Evolutionary conservation across 2,113 vertebrate genomes (phyloP), one percentile per base, ranked within the genome.

Genomic region (Microcebus murinus): DNA sequence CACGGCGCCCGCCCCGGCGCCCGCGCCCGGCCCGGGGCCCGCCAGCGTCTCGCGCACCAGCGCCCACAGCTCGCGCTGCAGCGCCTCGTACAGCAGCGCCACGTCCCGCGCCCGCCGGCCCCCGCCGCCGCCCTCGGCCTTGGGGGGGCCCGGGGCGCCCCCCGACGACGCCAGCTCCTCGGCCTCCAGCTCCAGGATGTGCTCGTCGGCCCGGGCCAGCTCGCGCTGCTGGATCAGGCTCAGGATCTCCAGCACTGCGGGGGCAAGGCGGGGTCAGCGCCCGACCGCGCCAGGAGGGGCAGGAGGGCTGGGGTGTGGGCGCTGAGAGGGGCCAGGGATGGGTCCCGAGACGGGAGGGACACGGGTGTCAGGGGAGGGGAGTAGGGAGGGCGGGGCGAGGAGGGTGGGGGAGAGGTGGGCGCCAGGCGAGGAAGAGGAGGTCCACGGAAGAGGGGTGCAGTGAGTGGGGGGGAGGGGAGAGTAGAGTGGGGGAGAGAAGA

Each of bases 161-260:
- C 63, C 76, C 68, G 97, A 96, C 79, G 96, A 71, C 85, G 82
- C 50, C 88, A 92, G n/a, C 48, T 88, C 98, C 96, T 99, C 99
- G 14, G 99, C 99, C 95, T 99, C 99, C 97, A 99, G 98, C 87
- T 99, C 99, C 92, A 99, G 98, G 98, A 99, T 99, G 98, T 99
- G 99, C 1, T 98, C 97, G 94, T 99, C 99, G 0, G 99, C 99
- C 1, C 98, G 97, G 25, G 99, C 96, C 71, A 99, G 98, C 65
- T 99, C 99, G 13, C 99, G 98, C 74, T 98, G 99, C 95, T 99
- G 99, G 96, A 99, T 99, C 97, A 99, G 97, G 98, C 99, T 99
- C 96, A 99, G 98, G 98, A 99, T 99, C 97, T 99, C 99, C 93
- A 99, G 97, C 27, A 99, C 99, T 99, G 97, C 17, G 29, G 82